These are phyloP conservation scores for Erpetoichthys calabaricus DNA, from an alignment of 2,797 vertebrate species.

Conservation along the genomic window DNA sequence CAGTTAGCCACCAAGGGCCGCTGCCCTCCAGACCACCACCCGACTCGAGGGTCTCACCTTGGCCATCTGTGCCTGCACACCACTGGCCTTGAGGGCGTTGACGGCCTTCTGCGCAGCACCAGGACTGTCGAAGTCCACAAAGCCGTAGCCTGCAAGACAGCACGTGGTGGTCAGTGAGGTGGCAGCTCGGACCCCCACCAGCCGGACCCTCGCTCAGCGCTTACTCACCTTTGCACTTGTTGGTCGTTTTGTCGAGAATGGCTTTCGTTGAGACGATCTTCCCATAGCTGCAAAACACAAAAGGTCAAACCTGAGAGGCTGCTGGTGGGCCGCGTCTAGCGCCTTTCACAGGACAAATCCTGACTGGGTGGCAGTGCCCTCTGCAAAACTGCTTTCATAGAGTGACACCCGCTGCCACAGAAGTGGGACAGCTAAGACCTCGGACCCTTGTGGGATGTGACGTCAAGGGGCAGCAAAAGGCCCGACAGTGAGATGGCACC, in stretches of 20 bases:
- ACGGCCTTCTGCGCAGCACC: conserved; percentile 86
- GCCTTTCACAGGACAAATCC: too few species aligned
- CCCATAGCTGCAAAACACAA: conserved; percentile 59
- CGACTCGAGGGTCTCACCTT: conserved; percentile 48
- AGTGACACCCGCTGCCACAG: too few species aligned
- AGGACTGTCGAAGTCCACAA: conserved; percentile 84
- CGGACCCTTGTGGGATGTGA: too few species aligned
- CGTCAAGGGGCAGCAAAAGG: too few species aligned
- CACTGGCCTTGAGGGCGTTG: conserved; percentile 76
- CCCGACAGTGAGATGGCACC: too few species aligned
- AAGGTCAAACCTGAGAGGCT: conserved; percentile 9
- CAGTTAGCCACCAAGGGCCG: neutral
- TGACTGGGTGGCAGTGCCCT: too few species aligned
- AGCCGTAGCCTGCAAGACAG: conserved; percentile 65
- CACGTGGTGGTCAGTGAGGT: conserved; percentile 10
- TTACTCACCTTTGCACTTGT: conserved; percentile 85
- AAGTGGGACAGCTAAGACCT: too few species aligned
- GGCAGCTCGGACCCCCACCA: too few species aligned
- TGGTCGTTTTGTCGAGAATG: conserved; percentile 87
- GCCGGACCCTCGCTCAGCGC: neutral
- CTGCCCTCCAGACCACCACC: too few species aligned
- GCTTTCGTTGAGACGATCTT: conserved; percentile 95
- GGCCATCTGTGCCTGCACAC: conserved; percentile 91
- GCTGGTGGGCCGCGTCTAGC: too few species aligned
- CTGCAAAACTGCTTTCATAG: too few species aligned